Percentiles rank a stretch among this genome's conserved stretches.
Evolutionary conservation across 2,113 vertebrate genomes (phyloP).

Genomic region (Apeltes quadracus): DNA sequence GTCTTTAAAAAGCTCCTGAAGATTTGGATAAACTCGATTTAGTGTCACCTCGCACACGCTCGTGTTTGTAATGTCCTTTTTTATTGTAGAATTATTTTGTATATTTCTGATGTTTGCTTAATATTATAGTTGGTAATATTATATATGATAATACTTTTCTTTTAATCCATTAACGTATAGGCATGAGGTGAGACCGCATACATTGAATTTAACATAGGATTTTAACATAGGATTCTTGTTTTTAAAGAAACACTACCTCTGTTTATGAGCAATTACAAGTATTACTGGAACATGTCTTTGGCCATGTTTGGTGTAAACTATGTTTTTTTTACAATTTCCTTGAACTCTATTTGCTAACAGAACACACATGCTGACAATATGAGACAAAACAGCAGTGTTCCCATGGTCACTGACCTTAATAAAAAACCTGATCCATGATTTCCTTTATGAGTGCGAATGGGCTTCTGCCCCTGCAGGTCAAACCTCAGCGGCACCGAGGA

Average conservation of each 20-base stretch:
- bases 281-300: constrained; percentile 36
- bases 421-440: constrained; percentile 35
- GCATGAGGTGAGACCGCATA: background rate
- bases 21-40: background rate
- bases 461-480: constrained; percentile 42
- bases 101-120: background rate
- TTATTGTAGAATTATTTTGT: no score
- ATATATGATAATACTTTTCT: background rate
- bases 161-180: background rate
- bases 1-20: background rate
- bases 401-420: constrained; percentile 54
- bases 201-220: constrained; percentile 31
- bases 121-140: background rate
- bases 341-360: constrained; percentile 31
- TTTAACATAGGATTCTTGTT: constrained; percentile 25
- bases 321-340: constrained; percentile 54
- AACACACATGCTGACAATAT: constrained; percentile 28
- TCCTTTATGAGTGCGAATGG: constrained; percentile 42
- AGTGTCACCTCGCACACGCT: no score
- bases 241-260: constrained; percentile 38
- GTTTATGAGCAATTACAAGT: constrained; percentile 44
- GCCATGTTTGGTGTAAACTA: constrained; percentile 36
- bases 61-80: background rate
- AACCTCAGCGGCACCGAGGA: constrained; percentile 5
- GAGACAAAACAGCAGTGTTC: constrained; percentile 38